Evolutionary conservation across 2,888 invertebrate genomes (phyloP), one percentile per base, ranked within the genome.

Genomic region (Parnassius mnemosyne): DNA sequence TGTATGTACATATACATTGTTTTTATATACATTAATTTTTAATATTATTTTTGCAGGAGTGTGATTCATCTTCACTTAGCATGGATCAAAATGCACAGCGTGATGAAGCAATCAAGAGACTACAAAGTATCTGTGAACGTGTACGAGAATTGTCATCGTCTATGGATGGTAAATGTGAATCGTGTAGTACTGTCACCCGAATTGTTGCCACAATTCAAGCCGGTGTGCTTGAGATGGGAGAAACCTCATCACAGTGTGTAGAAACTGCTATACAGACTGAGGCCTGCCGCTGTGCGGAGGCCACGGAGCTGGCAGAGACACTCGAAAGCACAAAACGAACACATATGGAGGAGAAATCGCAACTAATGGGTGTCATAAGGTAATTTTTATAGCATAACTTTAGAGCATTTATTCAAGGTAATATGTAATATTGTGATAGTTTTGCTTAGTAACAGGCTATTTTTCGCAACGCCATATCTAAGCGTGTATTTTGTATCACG

Each of bases 341-440:
- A 42, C 85, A 88, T 53, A 78, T 85, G 56, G 89, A 84, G 53
- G 87, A 81, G 59, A 89, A 81, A 57, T 79, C 63, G 42, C 81
- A 80, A 65, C 78, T 85, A 59, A 69, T 74, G 10, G 72, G 71
- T n/a, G 70, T 84, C 7, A 77, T 87, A 53, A 79, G 72, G 85
- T 85, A 50, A 49, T 47, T 47, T 47, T 47, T 20, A 20, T 20
- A 20, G 20, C 20, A 20, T 20, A 20, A 20, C 20, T 20, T 20
- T 20, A 0, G 20, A 20, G 20, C 3, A 20, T 20, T 16, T n/a
- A n/a, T n/a, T n/a, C n/a, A n/a, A n/a, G n/a, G n/a, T n/a, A 25
- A 25, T 25, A 25, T 2, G 25, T 3, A 25, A 25, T 25, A 25
- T 25, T 25, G 25, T 25, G 25, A 25, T 2, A 25, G 25, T 16